These are phyloP conservation scores for Clavelina lepadiformis DNA, from an alignment of 23 tunicate genomes.

Conservation along the genomic window DNA sequence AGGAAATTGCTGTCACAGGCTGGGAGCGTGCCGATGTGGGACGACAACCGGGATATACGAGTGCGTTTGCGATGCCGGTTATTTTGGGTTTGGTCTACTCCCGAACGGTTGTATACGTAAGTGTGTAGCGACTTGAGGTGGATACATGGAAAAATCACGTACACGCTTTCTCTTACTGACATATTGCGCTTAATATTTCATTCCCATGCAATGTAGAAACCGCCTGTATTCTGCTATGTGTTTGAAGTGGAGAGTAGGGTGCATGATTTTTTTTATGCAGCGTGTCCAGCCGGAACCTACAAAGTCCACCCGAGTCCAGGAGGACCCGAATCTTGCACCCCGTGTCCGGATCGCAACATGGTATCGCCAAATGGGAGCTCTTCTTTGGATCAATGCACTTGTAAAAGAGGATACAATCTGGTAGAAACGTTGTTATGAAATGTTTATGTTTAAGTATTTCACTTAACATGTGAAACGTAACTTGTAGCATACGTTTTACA, in stretches of 20 bases:
- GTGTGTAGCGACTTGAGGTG: constrained; percentile 8
- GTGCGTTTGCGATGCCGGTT: constrained; percentile 86
- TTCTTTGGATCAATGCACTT: constrained; percentile 34
- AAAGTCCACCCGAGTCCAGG: constrained; percentile 75
- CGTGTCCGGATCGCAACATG: constrained; percentile 87
- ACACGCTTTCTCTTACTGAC: not conserved
- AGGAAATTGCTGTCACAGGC: constrained; percentile 63
- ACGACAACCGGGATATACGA: constrained; percentile 86
- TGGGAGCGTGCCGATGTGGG: constrained; percentile 88
- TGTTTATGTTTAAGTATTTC: too few species aligned
- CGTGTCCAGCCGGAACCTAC: constrained; percentile 86
- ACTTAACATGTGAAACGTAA: too few species aligned
- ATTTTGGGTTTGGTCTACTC: constrained; percentile 62
- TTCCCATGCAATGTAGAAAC: not conserved
- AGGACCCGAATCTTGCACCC: constrained; percentile 55
- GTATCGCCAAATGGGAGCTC: constrained; percentile 57
- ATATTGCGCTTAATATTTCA: not conserved
- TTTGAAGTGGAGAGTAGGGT: too few species aligned
- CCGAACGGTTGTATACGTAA: constrained; percentile 62
- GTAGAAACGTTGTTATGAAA: constrained; percentile 6
- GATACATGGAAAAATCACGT: not conserved
- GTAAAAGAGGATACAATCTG: constrained; percentile 40
- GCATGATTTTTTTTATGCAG: too few species aligned
- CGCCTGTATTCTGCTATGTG: not conserved
- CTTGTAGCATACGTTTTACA: too few species aligned